Conservation (phyloP, 1,140 invertebrate species). For the Scylla paramamosain region DNA sequence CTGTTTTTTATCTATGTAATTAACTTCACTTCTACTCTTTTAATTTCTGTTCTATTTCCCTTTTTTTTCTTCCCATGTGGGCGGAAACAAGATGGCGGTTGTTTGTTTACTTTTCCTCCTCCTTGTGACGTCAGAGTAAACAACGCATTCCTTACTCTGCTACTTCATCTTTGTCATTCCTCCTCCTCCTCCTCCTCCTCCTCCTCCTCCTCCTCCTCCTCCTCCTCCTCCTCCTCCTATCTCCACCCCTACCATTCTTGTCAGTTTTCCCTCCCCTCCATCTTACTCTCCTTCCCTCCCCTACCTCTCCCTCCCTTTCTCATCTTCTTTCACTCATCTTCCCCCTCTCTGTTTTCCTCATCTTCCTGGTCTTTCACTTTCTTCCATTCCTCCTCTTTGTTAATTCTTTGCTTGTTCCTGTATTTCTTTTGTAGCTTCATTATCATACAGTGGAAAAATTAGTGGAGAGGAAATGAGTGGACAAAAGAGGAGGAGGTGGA, state of each 20-base stretch:
- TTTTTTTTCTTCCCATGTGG: background rate
- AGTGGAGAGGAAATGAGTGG: too few relatives aligned
- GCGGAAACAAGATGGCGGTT: background rate
- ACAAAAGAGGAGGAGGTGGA: too few relatives aligned
- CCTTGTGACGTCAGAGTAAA: conserved; percentile 8
- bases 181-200: background rate
- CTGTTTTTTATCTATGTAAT: too few relatives aligned
- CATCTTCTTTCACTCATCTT: too few relatives aligned
- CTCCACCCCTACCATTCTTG: background rate
- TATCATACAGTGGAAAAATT: too few relatives aligned
- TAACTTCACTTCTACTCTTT: too few relatives aligned
- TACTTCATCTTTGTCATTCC: conserved; percentile 10
- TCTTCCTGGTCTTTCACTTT: too few relatives aligned
- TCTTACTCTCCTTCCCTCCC: background rate
- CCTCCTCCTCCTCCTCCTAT: background rate
- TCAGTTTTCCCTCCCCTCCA: background rate
- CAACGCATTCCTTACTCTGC: background rate
- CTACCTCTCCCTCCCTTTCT: background rate
- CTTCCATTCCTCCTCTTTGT: too few relatives aligned
- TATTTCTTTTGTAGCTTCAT: too few relatives aligned
- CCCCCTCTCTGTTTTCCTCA: too few relatives aligned
- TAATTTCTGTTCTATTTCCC: background rate
- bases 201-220: background rate
- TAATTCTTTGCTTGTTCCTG: too few relatives aligned
- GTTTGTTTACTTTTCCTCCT: background rate